Percentiles rank a stretch among this genome's conserved stretches.
These are phyloP conservation scores for Erebia ligea DNA, from an alignment of 2,888 invertebrate genomes.

Conservation along the genomic window DNA sequence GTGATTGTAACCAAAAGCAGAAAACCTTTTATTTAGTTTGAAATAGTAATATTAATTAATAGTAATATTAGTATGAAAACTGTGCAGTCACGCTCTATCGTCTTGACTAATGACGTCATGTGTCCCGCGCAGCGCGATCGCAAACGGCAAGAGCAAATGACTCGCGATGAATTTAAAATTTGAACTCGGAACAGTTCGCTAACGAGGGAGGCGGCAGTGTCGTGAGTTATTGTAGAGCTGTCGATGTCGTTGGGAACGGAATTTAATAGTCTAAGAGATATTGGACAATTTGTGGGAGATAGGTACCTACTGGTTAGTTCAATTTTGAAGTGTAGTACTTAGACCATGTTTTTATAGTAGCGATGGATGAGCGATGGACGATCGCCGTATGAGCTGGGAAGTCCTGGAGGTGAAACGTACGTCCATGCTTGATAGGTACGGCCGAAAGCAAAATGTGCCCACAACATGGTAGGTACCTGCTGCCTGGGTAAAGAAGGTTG, in stretches of 20 bases:
- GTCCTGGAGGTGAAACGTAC: too few species aligned
- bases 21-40: too few species aligned
- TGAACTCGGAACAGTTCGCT: constrained; percentile 66
- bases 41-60: too few species aligned
- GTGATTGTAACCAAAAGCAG: too few species aligned
- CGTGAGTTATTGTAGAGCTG: constrained; percentile 64
- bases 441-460: too few species aligned
- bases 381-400: too few species aligned
- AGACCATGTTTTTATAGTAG: background rate
- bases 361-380: too few species aligned
- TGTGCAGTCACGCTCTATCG: constrained; percentile 37
- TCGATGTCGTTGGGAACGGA: constrained; percentile 40
- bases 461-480: too few species aligned
- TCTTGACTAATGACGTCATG: constrained; percentile 80
- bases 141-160: constrained; percentile 72
- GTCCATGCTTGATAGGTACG: too few species aligned
- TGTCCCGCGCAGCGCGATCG: constrained; percentile 77
- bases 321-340: background rate
- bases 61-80: constrained; percentile 53
- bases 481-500: too few species aligned
- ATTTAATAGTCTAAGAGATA: constrained; percentile 19
- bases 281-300: background rate
- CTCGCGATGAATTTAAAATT: constrained; percentile 82
- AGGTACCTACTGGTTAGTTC: background rate
- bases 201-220: constrained; percentile 72